Percentiles rank a stretch among this genome's conserved stretches.
These are phyloP conservation scores for Indicator maculatus DNA, from an alignment of 2,113 vertebrate genomes.

Conservation along the genomic window DNA sequence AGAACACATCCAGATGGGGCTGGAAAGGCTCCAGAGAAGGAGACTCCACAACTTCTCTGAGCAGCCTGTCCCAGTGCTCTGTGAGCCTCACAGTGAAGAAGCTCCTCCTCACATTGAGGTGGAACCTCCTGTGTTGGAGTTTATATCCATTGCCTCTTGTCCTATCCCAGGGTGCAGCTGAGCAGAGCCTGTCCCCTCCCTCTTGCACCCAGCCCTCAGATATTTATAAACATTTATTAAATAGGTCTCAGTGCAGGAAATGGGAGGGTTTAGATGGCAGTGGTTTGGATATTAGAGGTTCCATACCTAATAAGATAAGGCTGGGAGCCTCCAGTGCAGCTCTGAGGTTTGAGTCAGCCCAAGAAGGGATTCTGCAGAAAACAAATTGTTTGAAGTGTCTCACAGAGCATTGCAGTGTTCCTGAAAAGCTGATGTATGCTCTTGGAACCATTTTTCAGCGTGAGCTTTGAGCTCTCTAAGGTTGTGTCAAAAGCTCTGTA, in stretches of 20 bases:
- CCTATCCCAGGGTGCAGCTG: too few relatives aligned
- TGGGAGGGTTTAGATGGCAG: background rate
- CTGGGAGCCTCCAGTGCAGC: background rate
- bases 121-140: too few relatives aligned
- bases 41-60: too few relatives aligned
- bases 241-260: background rate
- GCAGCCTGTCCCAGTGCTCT: too few relatives aligned
- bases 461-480: background rate
- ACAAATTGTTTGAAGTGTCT: background rate
- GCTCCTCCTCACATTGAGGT: too few relatives aligned
- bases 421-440: conserved; percentile 25
- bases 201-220: too few relatives aligned
- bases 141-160: too few relatives aligned
- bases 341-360: background rate
- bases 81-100: too few relatives aligned
- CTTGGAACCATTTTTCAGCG: background rate
- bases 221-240: background rate
- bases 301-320: accelerated
- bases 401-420: background rate
- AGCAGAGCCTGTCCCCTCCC: too few relatives aligned
- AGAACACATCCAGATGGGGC: too few relatives aligned
- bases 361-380: background rate
- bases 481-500: background rate
- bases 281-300: background rate
- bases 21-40: too few relatives aligned